Base-by-base conservation (phyloP, 2,113 vertebrate genomes). In the Motacilla alba region DNA sequence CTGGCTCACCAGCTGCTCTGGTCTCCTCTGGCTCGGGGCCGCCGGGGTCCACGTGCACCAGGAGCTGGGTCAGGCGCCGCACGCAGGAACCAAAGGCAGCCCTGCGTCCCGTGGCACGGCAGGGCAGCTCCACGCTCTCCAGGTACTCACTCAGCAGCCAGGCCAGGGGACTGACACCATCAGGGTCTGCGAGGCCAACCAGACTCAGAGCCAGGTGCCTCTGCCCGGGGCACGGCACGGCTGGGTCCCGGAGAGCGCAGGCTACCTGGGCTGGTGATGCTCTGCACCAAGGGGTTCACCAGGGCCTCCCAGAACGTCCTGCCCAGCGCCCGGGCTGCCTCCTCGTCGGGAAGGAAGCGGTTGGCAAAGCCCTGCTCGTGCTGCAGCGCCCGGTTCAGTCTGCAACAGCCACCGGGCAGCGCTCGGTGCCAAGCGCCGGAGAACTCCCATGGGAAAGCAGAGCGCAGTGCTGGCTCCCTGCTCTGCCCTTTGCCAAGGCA, bases 291-390 rank as follows among this genome's bases (percentile, higher is more conserved):
- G 41, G 99, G 99, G 26, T 81, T 98, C 97, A 99, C 99, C 95
- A 99, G 97, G 44, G 99, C 99, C 96, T 99, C 99, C 99, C 99
- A 99, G 97, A 99, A 99, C 22, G 98, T 99, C 74, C 98, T 98
- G 60, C 99, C 99, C 96, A 99, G 95, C 3, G 99, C 99, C 91
- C 97, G 98, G 11, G 99, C 98, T 0, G 98, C 99, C 87, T 99
- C 99, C 0, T 98, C 98, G 0, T 99, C 99, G 0, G 99, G 98
- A 41, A 99, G 98, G 96, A 99, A 99, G 52, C 97, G 98, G 27
- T 98, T 97, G 0, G 99, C 99, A 28, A 99, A 99, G 97, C 95
- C 97, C 97, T 99, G 99, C 93, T 99, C 99, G 0, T 99, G 99
- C 92, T 94, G 98, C 81, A 99, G 97, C 30, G 98, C 99, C 27